Evolutionary conservation across 2,888 invertebrate species (phyloP), one percentile per base, ranked within the genome.

Genomic region (Busseola fusca): DNA sequence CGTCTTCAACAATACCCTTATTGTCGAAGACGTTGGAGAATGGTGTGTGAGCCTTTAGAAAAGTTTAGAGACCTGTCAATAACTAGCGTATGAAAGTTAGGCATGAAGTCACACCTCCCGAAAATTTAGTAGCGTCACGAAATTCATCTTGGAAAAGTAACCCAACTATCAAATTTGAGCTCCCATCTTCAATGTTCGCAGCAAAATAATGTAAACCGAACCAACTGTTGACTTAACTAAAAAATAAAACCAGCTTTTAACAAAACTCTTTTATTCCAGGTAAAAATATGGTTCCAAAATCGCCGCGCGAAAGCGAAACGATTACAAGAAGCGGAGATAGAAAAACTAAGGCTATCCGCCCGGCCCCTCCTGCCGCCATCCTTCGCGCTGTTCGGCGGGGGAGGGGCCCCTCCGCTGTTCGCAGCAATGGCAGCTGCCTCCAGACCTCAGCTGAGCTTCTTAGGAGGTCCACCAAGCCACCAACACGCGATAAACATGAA

Each of bases 281-380:
- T 98, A 88, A 98, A 98, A 96, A 98, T 98, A 89, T 98, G 98
- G 98, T 98, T 98, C 92, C 98, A 98, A 96, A 98, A 98, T 92
- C 96, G 98, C 3, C 96, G 98, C 64, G 99, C 99, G 83, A 99
- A 99, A 95, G 99, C 99, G 89, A 99, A 99, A 96, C 96, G 99
- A 34, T 96, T 99, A 7, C 99, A 99, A 95, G 99, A 99, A 90
- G 99, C 99, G 1, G 99, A 99, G 93, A 97, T 99, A 85, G 99
- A 99, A 93, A 98, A 99, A 91, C 95, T 98, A 68, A 96, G 98
- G 86, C 96, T 98, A 40, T 98, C 98, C n/a, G 98, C 98, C 9
- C 96, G 98, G 80, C 98, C 98, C 0, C 93, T 98, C 73, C 93
- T 98, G 69, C 97, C 97, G 62, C 97, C 97, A 25, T 97, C 97